Evolutionary conservation across 2,888 invertebrate genomes (phyloP), one percentile per base, ranked within the genome.

Genomic region (Parnassius mnemosyne): DNA sequence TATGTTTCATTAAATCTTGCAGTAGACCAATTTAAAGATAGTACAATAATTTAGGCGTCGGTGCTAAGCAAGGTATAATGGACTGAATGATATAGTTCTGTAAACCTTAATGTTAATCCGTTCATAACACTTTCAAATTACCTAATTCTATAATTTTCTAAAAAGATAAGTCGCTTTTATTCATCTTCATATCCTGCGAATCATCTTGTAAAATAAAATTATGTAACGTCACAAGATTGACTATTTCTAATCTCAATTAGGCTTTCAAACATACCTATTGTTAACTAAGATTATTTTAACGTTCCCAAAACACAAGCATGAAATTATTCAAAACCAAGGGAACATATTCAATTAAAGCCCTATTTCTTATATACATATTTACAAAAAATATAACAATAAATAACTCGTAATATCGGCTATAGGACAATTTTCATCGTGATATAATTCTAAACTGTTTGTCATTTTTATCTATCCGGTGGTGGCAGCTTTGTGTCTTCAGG

Each of bases 401-500:
- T 56, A 61, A 56, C 54, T 60, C 58, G 58, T 61, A 57, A 55
- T 55, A 61, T 52, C 53, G 57, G 61, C 54, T 61, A 53, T 54
- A 58, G 50, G 13, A 50, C 49, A 42, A 52, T 55, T 42, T 46
- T 55, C 53, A 52, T 11, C 41, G 12, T 13, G 34, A 3, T 59
- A 59, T 59, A 64, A 25, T 57, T 47, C 10, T 34, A 7, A 34
- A 53, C 42, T 46, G 47, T 55, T 57, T 60, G 66, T 65, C 66
- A 65, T 67, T 74, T 72, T 85, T 92, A 92, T 92, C 92, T 92
- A 79, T 92, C 92, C 64, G 93, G 92, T 60, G 92, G 91, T 70
- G 94, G 94, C 68, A 94, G 92, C 83, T 93, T 94, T 71, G 93
- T 93, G 80, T 95, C 94, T 81, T 95, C 95, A 65, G 95, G 94